Base-by-base conservation (phyloP, 2,888 invertebrate genomes). In the Nomada ruficornis region DNA sequence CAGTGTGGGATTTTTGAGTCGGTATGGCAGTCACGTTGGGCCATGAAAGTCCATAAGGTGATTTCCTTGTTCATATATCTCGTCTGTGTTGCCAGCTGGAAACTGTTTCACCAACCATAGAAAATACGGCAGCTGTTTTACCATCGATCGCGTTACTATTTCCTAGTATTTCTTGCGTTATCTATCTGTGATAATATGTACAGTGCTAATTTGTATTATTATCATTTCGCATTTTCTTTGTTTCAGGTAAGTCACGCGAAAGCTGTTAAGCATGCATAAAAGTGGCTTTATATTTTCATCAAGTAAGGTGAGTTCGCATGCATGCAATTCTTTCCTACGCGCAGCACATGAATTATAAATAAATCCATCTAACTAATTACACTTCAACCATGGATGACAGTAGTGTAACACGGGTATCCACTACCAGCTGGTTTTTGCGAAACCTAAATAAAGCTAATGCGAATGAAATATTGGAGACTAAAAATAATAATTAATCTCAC, bases 161-260 rank as follows among this genome's bases (percentile, higher is more conserved):
- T 2, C 20, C 1, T 0, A 15, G 0, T 15, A 20, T 42, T 36
- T 0, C 29, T 59, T 1, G 36, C 1, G 4, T 18, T 23, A 3
- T 9, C 47, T 5, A 62, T 13, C 20, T 13, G 15, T 0, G 44
- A n/a, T 76, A 72, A 63, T 50, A 15, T 2, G 23, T 18, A 10
- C 10, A 23, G 10, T 42, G n/a, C 10, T 60, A 59, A 63, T 57
- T 52, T 42, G 54, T 60, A 29, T n/a, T 0, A 3, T 57, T 52
- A 7, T 50, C n/a, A 20, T 54, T 67, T 36, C 36, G 36, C 1
- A 13, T 68, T 26, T 5, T 42, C 59, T 79, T 23, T 81, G 83
- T 86, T 86, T 50, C 75, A 86, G 86, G 86, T 86, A 55, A 86
- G 86, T 86, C 26, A 20, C 20, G 23, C 29, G n/a, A 57, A 20